phyloP scores from a whole-genome alignment of 2,797 vertebrate species.

The Falco biarmicus region DNA sequence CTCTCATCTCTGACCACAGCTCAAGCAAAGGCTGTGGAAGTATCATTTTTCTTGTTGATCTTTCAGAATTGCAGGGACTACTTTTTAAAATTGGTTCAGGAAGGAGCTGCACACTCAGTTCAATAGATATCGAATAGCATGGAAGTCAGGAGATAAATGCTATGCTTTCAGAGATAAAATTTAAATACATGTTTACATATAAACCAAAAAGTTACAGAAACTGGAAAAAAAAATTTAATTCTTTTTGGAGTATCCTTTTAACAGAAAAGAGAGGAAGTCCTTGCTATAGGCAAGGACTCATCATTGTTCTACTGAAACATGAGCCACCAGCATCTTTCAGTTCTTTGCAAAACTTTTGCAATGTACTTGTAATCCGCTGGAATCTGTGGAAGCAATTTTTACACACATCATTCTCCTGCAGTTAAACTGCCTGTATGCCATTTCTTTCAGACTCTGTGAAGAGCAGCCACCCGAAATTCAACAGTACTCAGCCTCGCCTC shows the following conservation, averaged over 20 bases:
- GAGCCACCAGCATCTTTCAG: background rate
- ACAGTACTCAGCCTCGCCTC: slow-evolving; percentile 77
- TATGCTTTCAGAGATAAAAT: background rate
- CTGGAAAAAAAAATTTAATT: background rate
- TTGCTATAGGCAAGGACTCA: background rate
- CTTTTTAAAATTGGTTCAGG: background rate
- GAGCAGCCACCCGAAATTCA: slow-evolving; percentile 68
- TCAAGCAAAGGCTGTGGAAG: background rate
- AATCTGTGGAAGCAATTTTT: background rate
- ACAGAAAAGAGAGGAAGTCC: background rate
- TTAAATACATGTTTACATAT: background rate
- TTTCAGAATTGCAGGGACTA: background rate
- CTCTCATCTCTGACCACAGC: background rate
- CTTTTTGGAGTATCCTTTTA: background rate
- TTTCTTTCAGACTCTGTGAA: background rate
- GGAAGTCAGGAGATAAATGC: background rate
- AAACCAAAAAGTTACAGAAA: background rate
- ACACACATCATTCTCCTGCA: background rate
- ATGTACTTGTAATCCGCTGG: too few relatives aligned
- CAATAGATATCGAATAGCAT: background rate
- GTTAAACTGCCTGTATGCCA: background rate
- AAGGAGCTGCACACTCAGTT: background rate
- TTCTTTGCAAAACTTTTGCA: background rate
- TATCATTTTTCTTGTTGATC: too few relatives aligned
- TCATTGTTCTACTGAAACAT: background rate